Percentiles rank a stretch among this genome's conserved stretches.
phyloP scores from a whole-genome alignment of 2,888 invertebrate species.

The Rhodophaea formosa region DNA sequence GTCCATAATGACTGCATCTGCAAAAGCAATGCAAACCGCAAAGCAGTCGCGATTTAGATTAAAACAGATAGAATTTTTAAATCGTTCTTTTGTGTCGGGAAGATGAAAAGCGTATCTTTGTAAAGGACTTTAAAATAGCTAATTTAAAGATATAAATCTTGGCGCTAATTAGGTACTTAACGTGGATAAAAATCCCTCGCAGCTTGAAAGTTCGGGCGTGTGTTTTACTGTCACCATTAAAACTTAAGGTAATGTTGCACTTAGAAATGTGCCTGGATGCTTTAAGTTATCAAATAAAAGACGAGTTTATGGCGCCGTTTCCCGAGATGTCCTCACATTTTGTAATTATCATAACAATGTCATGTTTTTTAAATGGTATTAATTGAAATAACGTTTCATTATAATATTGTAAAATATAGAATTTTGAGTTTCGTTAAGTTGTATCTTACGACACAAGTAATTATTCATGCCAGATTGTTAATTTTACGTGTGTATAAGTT shows the following conservation, averaged over 20 bases:
- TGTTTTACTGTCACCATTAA: constrained; percentile 47
- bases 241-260: constrained; percentile 34
- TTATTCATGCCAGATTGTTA: no score
- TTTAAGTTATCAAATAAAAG: constrained; percentile 13
- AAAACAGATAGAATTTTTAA: constrained; percentile 49
- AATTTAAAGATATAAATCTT: constrained; percentile 32
- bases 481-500: no score
- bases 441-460: no score
- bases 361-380: no score
- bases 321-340: not conserved
- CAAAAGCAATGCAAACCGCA: constrained; percentile 21
- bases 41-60: constrained; percentile 35
- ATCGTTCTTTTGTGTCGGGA: constrained; percentile 46
- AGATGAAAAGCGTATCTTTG: constrained; percentile 54
- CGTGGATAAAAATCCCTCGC: constrained; percentile 44
- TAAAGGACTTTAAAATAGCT: constrained; percentile 54
- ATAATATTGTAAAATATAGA: no score
- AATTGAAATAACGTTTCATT: no score
- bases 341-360: not conserved
- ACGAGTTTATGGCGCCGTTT: not conserved
- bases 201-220: constrained; percentile 45
- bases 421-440: no score
- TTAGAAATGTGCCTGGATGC: constrained; percentile 15
- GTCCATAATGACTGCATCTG: constrained; percentile 16
- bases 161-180: constrained; percentile 27